Percentiles rank a stretch among this genome's conserved stretches.
Conservation (phyloP, 1,140 invertebrate genomes). For the Trachymyrmex cornetzi region DNA sequence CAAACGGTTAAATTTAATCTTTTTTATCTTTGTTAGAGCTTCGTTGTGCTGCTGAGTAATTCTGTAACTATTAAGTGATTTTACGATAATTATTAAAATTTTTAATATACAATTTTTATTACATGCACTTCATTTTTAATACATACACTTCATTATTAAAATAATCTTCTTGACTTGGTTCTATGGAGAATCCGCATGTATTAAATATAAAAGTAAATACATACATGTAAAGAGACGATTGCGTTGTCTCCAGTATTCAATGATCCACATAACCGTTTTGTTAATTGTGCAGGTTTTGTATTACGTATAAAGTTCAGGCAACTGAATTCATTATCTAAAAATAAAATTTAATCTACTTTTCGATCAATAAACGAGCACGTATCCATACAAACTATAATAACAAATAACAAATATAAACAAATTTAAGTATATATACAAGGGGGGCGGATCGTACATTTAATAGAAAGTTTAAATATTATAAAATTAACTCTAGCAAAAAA, state of each 20-base stretch:
- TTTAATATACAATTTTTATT: too few relatives aligned
- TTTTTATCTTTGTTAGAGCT: too few relatives aligned
- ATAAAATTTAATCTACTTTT: not conserved
- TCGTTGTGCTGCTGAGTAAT: too few relatives aligned
- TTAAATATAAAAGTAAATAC: not conserved
- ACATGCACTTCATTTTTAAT: not conserved
- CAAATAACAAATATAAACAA: not conserved
- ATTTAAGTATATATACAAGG: not conserved
- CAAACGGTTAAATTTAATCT: too few relatives aligned
- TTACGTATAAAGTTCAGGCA: constrained; percentile 5
- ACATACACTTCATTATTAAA: not conserved
- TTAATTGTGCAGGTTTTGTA: not conserved
- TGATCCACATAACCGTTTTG: not conserved
- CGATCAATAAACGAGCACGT: not conserved
- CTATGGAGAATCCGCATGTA: not conserved
- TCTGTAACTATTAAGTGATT: not conserved
- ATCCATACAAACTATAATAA: not conserved
- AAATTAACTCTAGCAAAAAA: not conserved
- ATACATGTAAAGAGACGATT: not conserved
- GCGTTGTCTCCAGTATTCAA: not conserved
- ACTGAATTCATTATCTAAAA: not conserved
- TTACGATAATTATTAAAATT: too few relatives aligned
- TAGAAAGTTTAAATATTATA: not conserved
- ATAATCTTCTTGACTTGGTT: not conserved
- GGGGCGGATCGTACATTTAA: not conserved